A percentile compares a stretch with the other conserved stretches of the same genome.
These are phyloP conservation scores for Coleophora flavipennella DNA, from an alignment of 2,888 invertebrate genomes.

Conservation along the genomic window DNA sequence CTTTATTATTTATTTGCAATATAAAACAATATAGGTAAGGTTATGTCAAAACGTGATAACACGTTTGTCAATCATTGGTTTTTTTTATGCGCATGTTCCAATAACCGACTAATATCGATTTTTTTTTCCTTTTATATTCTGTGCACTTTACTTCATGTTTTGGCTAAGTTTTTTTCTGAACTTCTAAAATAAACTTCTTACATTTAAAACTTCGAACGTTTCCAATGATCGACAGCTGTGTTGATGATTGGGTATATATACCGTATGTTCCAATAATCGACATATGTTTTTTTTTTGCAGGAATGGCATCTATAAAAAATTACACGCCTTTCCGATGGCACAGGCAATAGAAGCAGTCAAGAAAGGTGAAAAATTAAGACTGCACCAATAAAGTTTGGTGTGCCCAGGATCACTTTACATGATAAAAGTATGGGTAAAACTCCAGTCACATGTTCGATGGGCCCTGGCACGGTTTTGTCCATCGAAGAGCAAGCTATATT, in stretches of 20 bases:
- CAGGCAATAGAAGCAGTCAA: conserved; percentile 14
- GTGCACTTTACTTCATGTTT: not conserved
- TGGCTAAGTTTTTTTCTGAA: not conserved
- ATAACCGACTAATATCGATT: conserved; percentile 1
- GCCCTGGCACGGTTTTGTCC: conserved; percentile 7
- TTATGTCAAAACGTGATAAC: not conserved
- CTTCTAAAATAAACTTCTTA: not conserved
- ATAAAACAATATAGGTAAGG: too few relatives aligned
- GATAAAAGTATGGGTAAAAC: conserved; percentile 14
- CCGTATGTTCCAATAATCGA: conserved; percentile 1
- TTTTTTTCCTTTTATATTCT: not conserved
- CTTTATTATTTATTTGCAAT: not conserved
- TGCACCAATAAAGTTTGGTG: conserved; percentile 11
- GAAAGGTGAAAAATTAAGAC: conserved; percentile 8
- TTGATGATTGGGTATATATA: too few relatives aligned
- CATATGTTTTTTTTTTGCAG: conserved; percentile 4
- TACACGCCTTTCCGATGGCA: conserved; percentile 12
- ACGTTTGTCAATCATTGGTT: not conserved
- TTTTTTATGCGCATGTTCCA: conserved; percentile 1
- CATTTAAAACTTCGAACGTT: not conserved
- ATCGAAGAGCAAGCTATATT: conserved; percentile 11
- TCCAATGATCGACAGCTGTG: too few relatives aligned
- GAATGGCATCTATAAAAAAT: conserved; percentile 14
- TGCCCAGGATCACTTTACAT: conserved; percentile 13
- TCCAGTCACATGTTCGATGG: conserved; percentile 11